Conservation (phyloP, 2,888 invertebrate genomes). For the Ceriagrion tenellum region DNA sequence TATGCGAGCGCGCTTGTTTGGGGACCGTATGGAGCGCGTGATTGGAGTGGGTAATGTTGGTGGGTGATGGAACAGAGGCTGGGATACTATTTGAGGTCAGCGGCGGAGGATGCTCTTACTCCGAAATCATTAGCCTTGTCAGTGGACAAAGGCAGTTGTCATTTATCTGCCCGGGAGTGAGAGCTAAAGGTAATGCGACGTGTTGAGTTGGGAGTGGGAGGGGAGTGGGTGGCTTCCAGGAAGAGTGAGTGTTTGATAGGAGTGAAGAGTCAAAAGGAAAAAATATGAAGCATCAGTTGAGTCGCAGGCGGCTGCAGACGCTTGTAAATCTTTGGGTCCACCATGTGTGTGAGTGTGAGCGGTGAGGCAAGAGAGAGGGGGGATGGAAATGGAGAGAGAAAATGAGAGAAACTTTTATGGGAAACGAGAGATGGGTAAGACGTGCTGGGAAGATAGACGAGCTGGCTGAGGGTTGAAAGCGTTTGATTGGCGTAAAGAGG, state of each 20-base stretch:
- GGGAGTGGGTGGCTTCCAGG: not conserved
- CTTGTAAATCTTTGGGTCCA: not conserved
- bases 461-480: no score
- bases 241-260: not conserved
- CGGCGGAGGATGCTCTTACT: no score
- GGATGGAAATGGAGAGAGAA: no score
- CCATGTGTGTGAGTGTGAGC: not conserved
- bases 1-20: no score
- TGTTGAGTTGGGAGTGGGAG: no score
- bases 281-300: not conserved
- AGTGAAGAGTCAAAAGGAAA: not conserved
- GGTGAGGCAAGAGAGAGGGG: not conserved
- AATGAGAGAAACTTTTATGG: not conserved
- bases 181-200: no score
- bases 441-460: no score
- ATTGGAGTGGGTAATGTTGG: not conserved
- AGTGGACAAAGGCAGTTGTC: no score
- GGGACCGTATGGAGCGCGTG: no score
- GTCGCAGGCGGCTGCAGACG: not conserved
- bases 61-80: no score
- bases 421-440: not conserved
- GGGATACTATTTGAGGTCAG: slow-evolving; percentile 17
- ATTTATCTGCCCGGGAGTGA: no score
- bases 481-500: not conserved
- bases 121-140: slow-evolving; percentile 28